Conservation (phyloP, 2,888 invertebrate species). For the Cephus spinipes region DNA sequence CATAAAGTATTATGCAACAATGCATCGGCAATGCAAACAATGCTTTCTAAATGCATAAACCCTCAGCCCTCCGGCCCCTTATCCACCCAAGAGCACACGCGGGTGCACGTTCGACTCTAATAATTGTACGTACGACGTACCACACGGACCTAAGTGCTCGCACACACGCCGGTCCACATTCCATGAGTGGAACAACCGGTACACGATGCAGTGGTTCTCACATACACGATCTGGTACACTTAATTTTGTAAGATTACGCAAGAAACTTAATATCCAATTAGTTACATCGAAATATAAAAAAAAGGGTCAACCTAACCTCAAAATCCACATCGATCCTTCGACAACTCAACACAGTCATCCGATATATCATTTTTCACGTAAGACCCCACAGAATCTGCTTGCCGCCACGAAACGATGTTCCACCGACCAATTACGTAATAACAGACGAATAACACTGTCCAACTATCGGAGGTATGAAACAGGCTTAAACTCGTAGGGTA, state of each 20-base stretch:
- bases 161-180: conserved; percentile 60
- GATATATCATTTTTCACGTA: neutral
- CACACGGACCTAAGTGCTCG: conserved; percentile 35
- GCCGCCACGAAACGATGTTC: neutral
- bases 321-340: neutral
- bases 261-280: neutral
- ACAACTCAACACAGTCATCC: neutral
- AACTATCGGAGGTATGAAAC: neutral
- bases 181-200: conserved; percentile 67
- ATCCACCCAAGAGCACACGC: conserved; percentile 8
- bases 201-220: conserved; percentile 64
- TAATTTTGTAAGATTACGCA: neutral
- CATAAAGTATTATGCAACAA: conserved; percentile 21
- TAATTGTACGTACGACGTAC: conserved; percentile 21
- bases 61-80: neutral
- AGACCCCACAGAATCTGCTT: neutral
- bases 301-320: neutral
- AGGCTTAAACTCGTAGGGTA: neutral
- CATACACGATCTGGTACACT: neutral
- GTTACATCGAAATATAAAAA: neutral
- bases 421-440: neutral
- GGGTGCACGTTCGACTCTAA: conserved; percentile 13
- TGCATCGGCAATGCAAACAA: conserved; percentile 22
- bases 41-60: conserved; percentile 33
- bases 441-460: neutral